Percentiles rank a stretch among this genome's conserved stretches.
Conservation (phyloP, 1,140 invertebrate species). For the Whitmania pigra region DNA sequence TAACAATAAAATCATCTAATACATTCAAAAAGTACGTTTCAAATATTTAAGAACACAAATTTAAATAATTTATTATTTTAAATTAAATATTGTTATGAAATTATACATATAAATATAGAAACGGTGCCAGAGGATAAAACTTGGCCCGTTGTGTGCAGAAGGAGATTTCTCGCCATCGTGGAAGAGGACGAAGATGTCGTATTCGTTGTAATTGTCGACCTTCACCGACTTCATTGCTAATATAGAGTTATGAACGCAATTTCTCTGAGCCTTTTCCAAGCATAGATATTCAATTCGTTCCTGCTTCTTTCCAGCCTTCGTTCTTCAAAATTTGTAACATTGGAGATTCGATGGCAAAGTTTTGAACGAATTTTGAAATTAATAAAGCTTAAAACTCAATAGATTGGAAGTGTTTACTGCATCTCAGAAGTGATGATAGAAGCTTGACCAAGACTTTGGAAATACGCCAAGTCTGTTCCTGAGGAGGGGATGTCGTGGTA, state of each 20-base stretch:
- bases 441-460: too few relatives aligned
- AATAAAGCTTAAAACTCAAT: too few relatives aligned
- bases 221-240: not conserved
- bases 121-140: conserved; percentile 11
- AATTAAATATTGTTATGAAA: not conserved
- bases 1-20: not conserved
- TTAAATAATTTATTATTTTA: not conserved
- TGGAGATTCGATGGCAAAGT: too few relatives aligned
- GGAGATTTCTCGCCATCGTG: not conserved
- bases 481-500: too few relatives aligned
- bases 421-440: too few relatives aligned
- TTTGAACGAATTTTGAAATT: too few relatives aligned
- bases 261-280: not conserved
- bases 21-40: not conserved
- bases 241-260: conserved; percentile 2
- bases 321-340: not conserved
- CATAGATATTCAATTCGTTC: conserved; percentile 8
- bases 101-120: not conserved
- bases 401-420: too few relatives aligned
- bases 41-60: not conserved
- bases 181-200: conserved; percentile 3
- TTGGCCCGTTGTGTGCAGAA: conserved; percentile 1
- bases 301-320: not conserved
- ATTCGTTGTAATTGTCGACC: conserved; percentile 1
- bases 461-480: too few relatives aligned